Evolutionary conservation across 2,888 invertebrate species (phyloP), one percentile per base, ranked within the genome.

Genomic region (Trichopoda pennipes): DNA sequence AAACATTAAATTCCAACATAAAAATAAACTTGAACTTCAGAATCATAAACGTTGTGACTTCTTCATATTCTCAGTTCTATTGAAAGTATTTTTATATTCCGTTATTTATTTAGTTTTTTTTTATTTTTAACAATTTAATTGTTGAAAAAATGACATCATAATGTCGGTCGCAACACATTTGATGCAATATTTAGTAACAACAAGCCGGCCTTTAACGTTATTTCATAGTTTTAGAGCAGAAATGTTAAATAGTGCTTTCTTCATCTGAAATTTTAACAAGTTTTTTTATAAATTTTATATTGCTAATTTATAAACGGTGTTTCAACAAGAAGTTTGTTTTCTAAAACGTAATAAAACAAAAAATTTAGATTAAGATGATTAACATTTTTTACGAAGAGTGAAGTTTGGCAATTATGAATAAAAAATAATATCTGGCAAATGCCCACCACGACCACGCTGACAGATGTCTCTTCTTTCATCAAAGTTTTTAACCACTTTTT

Each of bases 11-110:
- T 56, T 64, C 58, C 64, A 51, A 42, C 63, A 60, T 44, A 38
- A 74, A 64, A 70, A 51, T 81, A 69, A 82, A 78, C 81, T 82
- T 82, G 82, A 82, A 82, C 82, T 79, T 79, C 64, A 69, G 56
- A 81, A 58, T 58, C 63, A 58, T 69, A 63, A 70, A 69, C 23
- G 49, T 60, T 77, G 73, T 81, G 73, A 69, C 68, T 68, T 68
- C 58, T 76, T 70, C 10, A 53, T 58, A 56, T 70, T 70, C n/a
- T n/a, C 42, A 53, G 56, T 74, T 66, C 66, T 55, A 16, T 38
- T 68, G 32, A 60, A 72, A 35, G 55, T 17, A 23, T 66, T 70
- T 79, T 42, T 28, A 28, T 28, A n/a, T 38, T 28, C 56, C 56
- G 64, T 61, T 61, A 19, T 49, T 51, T 64, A 51, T 78, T n/a